Percentiles rank a stretch among this genome's conserved stretches.
These are phyloP conservation scores for Setophaga petechia DNA, from an alignment of 2,113 vertebrate species.

Conservation along the genomic window DNA sequence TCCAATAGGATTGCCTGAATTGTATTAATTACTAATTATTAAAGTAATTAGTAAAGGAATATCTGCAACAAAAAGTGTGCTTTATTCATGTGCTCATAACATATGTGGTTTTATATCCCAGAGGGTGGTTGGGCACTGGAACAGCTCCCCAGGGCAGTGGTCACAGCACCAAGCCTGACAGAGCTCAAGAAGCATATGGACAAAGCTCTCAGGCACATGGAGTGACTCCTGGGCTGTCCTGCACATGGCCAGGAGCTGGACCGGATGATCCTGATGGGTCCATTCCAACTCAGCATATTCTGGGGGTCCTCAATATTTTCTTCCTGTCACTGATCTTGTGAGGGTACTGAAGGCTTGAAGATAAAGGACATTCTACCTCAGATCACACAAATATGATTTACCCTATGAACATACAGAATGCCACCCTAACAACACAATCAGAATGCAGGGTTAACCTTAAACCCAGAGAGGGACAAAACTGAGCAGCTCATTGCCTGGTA, in stretches of 20 bases:
- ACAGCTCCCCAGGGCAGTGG: background rate
- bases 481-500: background rate
- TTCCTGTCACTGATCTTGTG: background rate
- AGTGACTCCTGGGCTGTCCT: fast-evolving
- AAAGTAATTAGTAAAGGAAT: background rate
- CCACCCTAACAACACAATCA: background rate
- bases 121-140: background rate
- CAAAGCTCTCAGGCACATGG: fast-evolving
- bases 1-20: background rate
- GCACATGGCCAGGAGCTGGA: background rate
- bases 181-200: fast-evolving
- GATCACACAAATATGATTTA: background rate
- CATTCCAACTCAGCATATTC: background rate
- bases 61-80: background rate
- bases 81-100: background rate
- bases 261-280: fast-evolving
- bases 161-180: background rate
- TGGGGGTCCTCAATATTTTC: background rate
- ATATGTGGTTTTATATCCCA: background rate
- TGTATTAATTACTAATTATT: background rate
- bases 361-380: background rate
- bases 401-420: background rate
- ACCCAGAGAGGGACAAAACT: background rate
- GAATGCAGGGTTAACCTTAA: fast-evolving
- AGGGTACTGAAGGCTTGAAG: background rate